Evolutionary conservation across 1,140 invertebrate genomes (phyloP).

Genomic region (Megalopta genalis): DNA sequence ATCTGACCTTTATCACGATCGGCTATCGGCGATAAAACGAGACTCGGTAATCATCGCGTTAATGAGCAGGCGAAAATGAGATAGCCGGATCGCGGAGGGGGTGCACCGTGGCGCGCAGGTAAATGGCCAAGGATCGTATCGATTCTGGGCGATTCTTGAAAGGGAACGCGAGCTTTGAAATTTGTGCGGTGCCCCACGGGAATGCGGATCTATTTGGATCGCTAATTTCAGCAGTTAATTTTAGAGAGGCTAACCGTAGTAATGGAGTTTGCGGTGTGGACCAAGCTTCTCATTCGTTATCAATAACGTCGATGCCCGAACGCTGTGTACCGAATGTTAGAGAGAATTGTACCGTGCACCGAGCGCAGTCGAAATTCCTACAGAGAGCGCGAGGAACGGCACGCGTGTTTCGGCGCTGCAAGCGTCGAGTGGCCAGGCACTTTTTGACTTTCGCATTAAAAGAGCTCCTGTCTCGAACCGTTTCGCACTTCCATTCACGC

Average conservation of each 20-base stretch:
- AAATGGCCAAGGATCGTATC: constrained; percentile 20
- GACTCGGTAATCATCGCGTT: background rate
- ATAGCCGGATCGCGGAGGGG: background rate
- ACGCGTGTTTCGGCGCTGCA: constrained; percentile 28
- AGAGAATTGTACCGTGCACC: constrained; percentile 46
- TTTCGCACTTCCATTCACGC: background rate
- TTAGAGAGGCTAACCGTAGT: constrained; percentile 59
- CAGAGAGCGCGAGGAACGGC: constrained; percentile 24
- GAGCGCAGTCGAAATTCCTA: constrained; percentile 55
- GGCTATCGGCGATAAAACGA: background rate
- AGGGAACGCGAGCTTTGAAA: constrained; percentile 42
- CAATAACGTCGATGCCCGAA: constrained; percentile 56
- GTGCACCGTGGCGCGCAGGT: background rate
- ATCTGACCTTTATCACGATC: background rate
- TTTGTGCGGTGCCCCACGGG: constrained; percentile 46
- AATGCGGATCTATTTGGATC: constrained; percentile 64
- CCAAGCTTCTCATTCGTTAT: constrained; percentile 62
- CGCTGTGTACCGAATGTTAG: constrained; percentile 49
- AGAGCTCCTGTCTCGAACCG: background rate
- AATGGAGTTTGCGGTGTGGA: constrained; percentile 60
- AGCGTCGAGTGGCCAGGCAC: constrained; percentile 14
- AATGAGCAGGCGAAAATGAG: constrained; percentile 12
- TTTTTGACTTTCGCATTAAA: constrained; percentile 4
- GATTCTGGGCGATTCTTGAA: constrained; percentile 37
- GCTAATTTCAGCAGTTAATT: constrained; percentile 69